A percentile compares a stretch with the other conserved stretches of the same genome.
These are phyloP conservation scores for Hyperoplus lanceolatus DNA, from an alignment of 2,797 vertebrate species.

Conservation along the genomic window DNA sequence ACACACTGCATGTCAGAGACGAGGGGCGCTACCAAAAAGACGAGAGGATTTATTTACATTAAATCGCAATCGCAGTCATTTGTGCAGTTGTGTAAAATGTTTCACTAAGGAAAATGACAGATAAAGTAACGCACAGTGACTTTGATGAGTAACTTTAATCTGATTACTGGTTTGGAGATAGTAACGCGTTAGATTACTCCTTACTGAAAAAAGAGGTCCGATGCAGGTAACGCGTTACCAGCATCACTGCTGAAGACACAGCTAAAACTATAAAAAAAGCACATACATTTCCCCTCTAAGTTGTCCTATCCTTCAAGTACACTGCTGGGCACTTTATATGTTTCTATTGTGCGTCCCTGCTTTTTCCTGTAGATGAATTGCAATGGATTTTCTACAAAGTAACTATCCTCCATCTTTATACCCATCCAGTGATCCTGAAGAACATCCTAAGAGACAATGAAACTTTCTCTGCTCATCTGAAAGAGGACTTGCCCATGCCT, in stretches of 20 bases:
- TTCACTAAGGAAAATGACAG: no score
- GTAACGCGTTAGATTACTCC: no score
- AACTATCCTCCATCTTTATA: conserved; percentile 35
- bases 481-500: conserved; percentile 66
- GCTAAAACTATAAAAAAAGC: conserved; percentile 7
- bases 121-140: no score
- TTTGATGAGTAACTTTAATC: no score
- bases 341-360: neutral
- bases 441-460: conserved; percentile 79
- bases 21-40: no score
- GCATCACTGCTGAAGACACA: neutral
- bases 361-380: neutral
- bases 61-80: no score
- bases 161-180: no score
- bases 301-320: neutral
- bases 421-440: conserved; percentile 71
- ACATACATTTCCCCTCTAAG: neutral
- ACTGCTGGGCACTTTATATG: neutral
- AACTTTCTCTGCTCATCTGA: conserved; percentile 80
- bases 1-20: no score
- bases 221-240: no score
- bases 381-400: neutral
- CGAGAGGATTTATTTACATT: no score
- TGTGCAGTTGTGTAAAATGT: no score
- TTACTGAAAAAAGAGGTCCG: no score